Conservation (phyloP, 2,888 invertebrate species). For the Campoletis raptor region DNA sequence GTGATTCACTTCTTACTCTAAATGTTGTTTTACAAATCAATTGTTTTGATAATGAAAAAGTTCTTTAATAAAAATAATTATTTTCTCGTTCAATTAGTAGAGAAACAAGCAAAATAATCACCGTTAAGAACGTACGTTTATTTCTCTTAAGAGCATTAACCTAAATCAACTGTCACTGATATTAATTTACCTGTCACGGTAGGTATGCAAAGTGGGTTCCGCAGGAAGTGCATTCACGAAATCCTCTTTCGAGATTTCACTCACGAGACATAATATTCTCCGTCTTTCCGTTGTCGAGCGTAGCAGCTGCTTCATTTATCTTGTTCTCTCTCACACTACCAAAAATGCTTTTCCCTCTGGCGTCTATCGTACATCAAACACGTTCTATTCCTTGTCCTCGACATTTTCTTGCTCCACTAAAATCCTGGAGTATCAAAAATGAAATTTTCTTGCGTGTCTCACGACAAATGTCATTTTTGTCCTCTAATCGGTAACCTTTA, state of each 20-base stretch:
- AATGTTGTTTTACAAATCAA: not conserved
- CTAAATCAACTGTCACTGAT: conserved; percentile 25
- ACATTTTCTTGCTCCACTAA: conserved; percentile 11
- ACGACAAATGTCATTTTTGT: conserved; percentile 3
- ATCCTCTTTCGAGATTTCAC: conserved; percentile 71
- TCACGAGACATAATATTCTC: conserved; percentile 49
- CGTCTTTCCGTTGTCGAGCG: conserved; percentile 37
- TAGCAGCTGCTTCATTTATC: conserved; percentile 77
- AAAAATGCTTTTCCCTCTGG: conserved; percentile 23
- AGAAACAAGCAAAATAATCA: conserved; percentile 3
- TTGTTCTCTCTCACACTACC: conserved; percentile 52
- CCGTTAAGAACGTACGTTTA: not conserved
- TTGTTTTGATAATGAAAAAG: not conserved
- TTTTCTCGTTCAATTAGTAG: not conserved
- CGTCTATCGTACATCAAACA: conserved; percentile 30
- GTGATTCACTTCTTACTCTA: not conserved
- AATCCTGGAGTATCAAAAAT: conserved; percentile 1
- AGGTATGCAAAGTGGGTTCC: conserved; percentile 44
- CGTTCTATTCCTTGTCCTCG: not conserved
- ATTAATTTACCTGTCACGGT: conserved; percentile 41
- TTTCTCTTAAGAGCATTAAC: conserved; percentile 17
- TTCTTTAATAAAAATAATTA: not conserved
- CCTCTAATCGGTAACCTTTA: conserved; percentile 10
- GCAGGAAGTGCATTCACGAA: conserved; percentile 75
- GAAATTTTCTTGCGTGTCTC: not conserved